phyloP scores from a whole-genome alignment of 2,113 vertebrate species.

The Ploceus nigricollis region DNA sequence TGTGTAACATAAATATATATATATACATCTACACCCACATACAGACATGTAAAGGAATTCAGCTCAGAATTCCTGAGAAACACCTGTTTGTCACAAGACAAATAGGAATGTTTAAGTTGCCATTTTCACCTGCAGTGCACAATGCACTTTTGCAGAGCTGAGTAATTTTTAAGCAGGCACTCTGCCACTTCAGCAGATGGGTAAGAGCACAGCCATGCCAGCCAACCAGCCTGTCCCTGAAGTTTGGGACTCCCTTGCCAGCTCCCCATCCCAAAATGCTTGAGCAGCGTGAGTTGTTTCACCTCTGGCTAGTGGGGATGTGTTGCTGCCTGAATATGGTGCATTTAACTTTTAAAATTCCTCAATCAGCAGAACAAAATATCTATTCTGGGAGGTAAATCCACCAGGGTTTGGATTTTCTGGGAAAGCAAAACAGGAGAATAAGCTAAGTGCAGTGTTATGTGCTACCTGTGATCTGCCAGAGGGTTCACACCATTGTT shows the following conservation, averaged over 20 bases:
- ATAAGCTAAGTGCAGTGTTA: not conserved
- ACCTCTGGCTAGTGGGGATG: not conserved
- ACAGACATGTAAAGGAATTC: not conserved
- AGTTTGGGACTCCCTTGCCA: not conserved
- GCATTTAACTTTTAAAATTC: not conserved
- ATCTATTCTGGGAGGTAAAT: not conserved
- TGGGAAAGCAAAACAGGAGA: not conserved
- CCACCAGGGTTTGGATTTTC: not conserved
- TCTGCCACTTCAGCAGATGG: not conserved
- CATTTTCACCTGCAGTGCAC: not conserved
- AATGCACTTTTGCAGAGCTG: not conserved
- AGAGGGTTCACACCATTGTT: not conserved
- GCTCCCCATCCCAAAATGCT: not conserved
- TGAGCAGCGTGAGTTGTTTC: not conserved
- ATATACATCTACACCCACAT: not conserved
- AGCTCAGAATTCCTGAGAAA: not conserved
- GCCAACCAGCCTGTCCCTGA: not conserved
- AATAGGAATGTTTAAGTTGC: not conserved
- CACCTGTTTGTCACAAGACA: not conserved
- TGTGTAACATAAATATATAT: not conserved
- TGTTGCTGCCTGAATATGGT: not conserved
- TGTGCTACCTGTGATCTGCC: rapidly evolving
- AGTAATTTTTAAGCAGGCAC: not conserved
- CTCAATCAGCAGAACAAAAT: not conserved
- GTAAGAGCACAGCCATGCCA: not conserved